These are phyloP conservation scores for Lytechinus pictus DNA, from an alignment of 35 echinoderm and acorn worm species.

Conservation along the genomic window DNA sequence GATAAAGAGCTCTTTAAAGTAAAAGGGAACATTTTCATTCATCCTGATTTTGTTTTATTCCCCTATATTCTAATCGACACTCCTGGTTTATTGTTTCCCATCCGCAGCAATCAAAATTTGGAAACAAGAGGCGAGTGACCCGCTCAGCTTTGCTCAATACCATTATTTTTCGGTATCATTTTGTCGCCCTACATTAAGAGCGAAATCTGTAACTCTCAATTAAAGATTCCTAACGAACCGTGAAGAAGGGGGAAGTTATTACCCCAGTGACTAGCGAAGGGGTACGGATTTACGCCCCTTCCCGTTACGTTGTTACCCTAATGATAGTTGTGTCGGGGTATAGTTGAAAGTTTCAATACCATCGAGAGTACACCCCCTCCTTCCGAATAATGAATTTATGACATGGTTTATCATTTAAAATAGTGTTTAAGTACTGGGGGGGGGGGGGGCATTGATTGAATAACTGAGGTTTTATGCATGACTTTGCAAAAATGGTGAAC, in stretches of 20 bases:
- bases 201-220: conserved; percentile 4
- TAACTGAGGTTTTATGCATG: too few relatives aligned
- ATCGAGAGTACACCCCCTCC: not conserved
- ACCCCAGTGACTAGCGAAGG: not conserved
- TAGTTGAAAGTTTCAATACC: not conserved
- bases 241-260: not conserved
- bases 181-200: not conserved
- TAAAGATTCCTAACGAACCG: not conserved
- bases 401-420: not conserved
- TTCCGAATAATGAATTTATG: not conserved
- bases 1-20: not conserved
- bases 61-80: not conserved
- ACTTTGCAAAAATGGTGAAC: too few relatives aligned
- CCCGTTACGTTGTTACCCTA: not conserved
- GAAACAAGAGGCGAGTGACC: not conserved
- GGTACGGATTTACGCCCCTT: not conserved
- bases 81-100: not conserved
- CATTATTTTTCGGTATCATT: not conserved
- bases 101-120: not conserved
- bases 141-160: not conserved
- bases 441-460: too few relatives aligned
- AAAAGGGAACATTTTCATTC: not conserved
- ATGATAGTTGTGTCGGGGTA: not conserved
- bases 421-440: too few relatives aligned
- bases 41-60: not conserved